Evolutionary conservation across 1,140 invertebrate genomes (phyloP).

Genomic region (Muscidifurax raptorellus): DNA sequence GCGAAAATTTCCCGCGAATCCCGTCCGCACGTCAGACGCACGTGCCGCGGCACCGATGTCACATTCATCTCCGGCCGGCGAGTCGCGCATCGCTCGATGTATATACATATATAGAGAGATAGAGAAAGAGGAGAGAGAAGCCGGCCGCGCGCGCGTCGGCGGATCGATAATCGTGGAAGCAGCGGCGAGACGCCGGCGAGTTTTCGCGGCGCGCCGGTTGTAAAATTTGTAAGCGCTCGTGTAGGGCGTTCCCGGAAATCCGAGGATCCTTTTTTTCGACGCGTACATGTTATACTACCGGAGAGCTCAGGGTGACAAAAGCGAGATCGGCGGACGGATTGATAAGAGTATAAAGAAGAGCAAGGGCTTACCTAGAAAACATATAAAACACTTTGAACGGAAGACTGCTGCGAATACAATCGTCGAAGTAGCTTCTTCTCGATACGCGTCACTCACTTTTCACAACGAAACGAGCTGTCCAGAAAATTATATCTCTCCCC

Average conservation of each 20-base stretch:
- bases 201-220: constrained; percentile 1
- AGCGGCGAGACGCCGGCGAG: constrained; percentile 16
- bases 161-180: constrained; percentile 41
- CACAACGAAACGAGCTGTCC: background rate
- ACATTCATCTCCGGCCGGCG: constrained; percentile 1
- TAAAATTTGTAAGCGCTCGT: background rate
- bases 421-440: background rate
- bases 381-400: background rate
- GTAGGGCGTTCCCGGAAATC: background rate
- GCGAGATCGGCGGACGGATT: no score
- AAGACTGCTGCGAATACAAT: background rate
- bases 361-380: constrained; percentile 37
- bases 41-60: constrained; percentile 10
- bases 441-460: constrained; percentile 5
- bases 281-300: no score
- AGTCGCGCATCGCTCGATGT: background rate
- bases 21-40: background rate
- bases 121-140: constrained; percentile 15
- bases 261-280: background rate
- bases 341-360: no score
- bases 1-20: background rate
- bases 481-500: background rate
- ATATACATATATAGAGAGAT: background rate
- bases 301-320: no score
- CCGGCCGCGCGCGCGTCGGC: constrained; percentile 14